phyloP scores from a whole-genome alignment of 1,140 invertebrate species.

The Diprion similis region DNA sequence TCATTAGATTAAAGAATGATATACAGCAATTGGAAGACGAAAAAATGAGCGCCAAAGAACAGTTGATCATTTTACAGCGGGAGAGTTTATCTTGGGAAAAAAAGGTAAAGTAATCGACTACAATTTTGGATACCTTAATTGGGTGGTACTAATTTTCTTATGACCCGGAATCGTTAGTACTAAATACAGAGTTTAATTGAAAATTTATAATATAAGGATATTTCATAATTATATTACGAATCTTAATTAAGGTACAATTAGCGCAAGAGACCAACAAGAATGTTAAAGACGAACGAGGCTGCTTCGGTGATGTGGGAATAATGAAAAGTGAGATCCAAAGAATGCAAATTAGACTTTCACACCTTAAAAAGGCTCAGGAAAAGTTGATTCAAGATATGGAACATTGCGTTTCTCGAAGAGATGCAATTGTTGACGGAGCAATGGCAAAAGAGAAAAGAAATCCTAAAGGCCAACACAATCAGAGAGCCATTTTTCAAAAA shows the following conservation, averaged over 20 bases:
- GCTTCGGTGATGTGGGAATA: constrained; percentile 71
- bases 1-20: constrained; percentile 70
- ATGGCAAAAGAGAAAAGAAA: constrained; percentile 65
- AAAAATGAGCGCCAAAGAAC: constrained; percentile 68
- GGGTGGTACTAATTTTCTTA: constrained; percentile 4
- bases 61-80: constrained; percentile 69
- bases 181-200: constrained; percentile 17
- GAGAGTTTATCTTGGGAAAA: constrained; percentile 81
- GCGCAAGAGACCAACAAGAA: constrained; percentile 73
- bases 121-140: constrained; percentile 13
- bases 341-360: constrained; percentile 73
- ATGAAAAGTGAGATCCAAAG: constrained; percentile 84
- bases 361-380: constrained; percentile 76
- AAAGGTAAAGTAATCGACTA: constrained; percentile 61
- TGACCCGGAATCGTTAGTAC: constrained; percentile 15
- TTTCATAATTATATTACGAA: constrained; percentile 27
- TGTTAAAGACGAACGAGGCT: constrained; percentile 70
- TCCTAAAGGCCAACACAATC: constrained; percentile 51
- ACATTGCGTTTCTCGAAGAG: constrained; percentile 74
- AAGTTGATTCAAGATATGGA: constrained; percentile 80
- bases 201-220: constrained; percentile 10
- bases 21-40: constrained; percentile 71
- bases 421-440: constrained; percentile 68
- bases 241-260: constrained; percentile 63
- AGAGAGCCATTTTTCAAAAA: constrained; percentile 49